Evolutionary conservation across 53 echinoderm and acorn worm species (phyloP), one percentile per base, ranked within the genome.

Genomic region (Paracentrotus lividus): DNA sequence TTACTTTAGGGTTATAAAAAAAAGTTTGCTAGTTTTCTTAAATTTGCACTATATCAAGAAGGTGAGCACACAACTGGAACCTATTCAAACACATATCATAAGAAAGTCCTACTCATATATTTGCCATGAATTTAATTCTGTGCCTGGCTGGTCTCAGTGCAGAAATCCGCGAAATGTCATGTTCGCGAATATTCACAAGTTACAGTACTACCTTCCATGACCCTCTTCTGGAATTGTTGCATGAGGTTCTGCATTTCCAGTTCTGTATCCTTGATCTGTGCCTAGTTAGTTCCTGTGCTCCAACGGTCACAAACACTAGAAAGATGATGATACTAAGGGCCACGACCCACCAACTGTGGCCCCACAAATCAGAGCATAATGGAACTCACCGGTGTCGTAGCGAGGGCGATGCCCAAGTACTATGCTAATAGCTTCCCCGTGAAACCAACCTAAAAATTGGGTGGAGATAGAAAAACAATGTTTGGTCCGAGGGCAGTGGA

Each of bases 191-290:
- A n/a, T n/a, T n/a, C n/a, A n/a, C n/a, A n/a, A n/a, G n/a, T n/a
- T n/a, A n/a, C n/a, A n/a, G n/a, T n/a, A n/a, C 43, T 72, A 90
- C 91, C 91, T 52, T 49, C 31, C 72, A 90, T 49, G 56, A 90
- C 91, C 16, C 32, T 20, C 52, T 51, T 69, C 54, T 38, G 72
- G 75, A 76, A 33, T 18, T 90, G 34, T 8, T 68, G 27, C 91
- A 90, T 90, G 6, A 90, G 75, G 51, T 49, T 75, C 21, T 29
- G 49, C 91, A 90, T 90, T 47, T 90, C 91, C 91, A 90, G 72
- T 67, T 90, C 91, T 1, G 91, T 90, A 8, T 72, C 16, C 52
- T 5, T 49, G 75, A 90, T 90, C 69, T 40, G 27, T 32, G 51
- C 32, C 47, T 33, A 49, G 91, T n/a, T 90, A 90, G 91, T 90